Percentiles rank a stretch among this genome's conserved stretches.
These are phyloP conservation scores for Cromileptes altivelis DNA, from an alignment of 2,113 vertebrate genomes.

Conservation along the genomic window DNA sequence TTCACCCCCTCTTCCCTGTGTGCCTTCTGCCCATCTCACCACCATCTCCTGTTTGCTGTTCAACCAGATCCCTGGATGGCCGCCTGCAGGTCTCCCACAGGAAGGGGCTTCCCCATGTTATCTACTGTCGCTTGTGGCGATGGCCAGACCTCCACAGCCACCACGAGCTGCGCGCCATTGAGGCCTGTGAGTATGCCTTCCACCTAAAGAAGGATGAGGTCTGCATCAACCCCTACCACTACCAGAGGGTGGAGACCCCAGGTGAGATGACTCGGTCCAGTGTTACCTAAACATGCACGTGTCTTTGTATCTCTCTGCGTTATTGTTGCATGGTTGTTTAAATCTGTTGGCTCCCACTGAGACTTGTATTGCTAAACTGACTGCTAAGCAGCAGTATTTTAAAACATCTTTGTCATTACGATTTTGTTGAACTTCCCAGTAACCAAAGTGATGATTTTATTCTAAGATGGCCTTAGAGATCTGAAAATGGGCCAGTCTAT, in stretches of 20 bases:
- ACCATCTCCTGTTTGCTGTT: conserved; percentile 51
- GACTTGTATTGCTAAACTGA: neutral
- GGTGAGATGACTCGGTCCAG: conserved; percentile 81
- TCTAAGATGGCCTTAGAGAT: neutral
- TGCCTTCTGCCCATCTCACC: conserved; percentile 25
- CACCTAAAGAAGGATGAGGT: conserved; percentile 99
- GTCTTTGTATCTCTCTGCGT: neutral
- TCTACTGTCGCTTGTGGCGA: conserved; percentile 97
- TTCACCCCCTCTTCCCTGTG: conserved; percentile 2
- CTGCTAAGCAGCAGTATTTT: neutral
- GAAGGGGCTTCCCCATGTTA: conserved; percentile 96
- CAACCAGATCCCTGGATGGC: conserved; percentile 94
- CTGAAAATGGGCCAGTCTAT: neutral
- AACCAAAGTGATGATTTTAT: too few species aligned
- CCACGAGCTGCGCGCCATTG: conserved; percentile 97
- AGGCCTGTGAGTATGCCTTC: conserved; percentile 99
- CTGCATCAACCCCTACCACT: conserved; percentile 99
- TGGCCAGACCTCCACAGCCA: conserved; percentile 99
- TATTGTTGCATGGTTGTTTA: neutral
- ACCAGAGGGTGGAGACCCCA: conserved; percentile 99
- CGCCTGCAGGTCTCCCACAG: conserved; percentile 97
- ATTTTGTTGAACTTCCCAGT: neutral
- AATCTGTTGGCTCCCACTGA: neutral
- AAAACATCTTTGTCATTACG: neutral
- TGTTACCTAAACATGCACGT: neutral